Evolutionary conservation across 2,797 vertebrate genomes (phyloP).

Genomic region (Heliangelus exortis): DNA sequence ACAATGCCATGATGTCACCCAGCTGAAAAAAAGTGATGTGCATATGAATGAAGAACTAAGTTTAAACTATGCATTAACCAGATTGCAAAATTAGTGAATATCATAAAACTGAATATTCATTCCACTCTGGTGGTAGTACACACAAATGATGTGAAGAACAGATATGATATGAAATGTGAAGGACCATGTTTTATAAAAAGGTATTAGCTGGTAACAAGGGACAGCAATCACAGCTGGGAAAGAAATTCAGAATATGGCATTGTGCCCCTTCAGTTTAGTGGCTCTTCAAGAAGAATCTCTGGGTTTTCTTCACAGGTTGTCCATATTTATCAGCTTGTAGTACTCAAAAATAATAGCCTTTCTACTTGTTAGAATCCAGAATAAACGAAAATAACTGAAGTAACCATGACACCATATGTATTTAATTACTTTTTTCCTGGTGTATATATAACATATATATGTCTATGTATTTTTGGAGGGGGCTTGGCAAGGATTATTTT

Average conservation of each 20-base stretch:
- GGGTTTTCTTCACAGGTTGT: neutral
- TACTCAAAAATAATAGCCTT: neutral
- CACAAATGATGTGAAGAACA: neutral
- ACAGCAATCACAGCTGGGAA: neutral
- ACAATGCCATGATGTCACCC: slow-evolving; percentile 63
- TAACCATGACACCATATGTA: neutral
- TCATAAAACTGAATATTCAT: neutral
- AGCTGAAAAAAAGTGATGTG: slow-evolving; percentile 80
- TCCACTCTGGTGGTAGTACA: neutral
- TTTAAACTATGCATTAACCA: neutral
- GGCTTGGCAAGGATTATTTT: neutral
- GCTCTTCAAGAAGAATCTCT: neutral
- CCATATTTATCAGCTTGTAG: neutral
- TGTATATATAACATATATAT: neutral
- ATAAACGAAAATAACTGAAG: neutral
- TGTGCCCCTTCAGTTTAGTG: neutral
- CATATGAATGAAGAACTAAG: slow-evolving; percentile 81
- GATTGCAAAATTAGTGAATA: neutral
- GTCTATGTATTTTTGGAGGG: neutral
- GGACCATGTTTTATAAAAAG: neutral
- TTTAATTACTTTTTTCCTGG: neutral
- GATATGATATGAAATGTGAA: neutral
- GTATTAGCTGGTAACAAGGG: neutral
- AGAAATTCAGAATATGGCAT: neutral
- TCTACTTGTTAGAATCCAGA: neutral